Conservation (phyloP, 2,113 vertebrate genomes). For the Mesoclemmys tuberculata region DNA sequence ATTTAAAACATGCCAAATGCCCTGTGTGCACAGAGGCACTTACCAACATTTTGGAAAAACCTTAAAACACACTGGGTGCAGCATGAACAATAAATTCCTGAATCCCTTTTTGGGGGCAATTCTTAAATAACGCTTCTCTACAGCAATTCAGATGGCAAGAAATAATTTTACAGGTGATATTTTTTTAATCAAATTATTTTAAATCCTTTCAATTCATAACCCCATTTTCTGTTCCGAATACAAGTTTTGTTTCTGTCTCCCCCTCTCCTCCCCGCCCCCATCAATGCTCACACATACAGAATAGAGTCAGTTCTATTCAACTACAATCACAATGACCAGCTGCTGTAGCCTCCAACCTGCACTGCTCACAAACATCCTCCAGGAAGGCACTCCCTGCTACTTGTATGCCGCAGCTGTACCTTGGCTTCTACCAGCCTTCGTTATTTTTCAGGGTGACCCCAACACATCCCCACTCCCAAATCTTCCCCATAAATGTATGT, state of each 20-base stretch:
- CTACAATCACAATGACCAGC: background rate
- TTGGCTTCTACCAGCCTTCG: no score
- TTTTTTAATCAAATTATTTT: slow-evolving; percentile 15
- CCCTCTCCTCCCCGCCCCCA: background rate
- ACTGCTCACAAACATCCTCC: no score
- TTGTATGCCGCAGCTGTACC: no score
- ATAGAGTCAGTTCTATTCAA: background rate
- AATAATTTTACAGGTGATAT: background rate
- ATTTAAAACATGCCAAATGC: background rate
- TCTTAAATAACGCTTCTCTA: background rate
- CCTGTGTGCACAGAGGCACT: background rate
- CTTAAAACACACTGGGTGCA: background rate
- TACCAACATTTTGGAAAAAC: background rate
- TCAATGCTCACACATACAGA: no score
- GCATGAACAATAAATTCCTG: background rate
- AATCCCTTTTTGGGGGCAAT: background rate
- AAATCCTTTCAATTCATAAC: slow-evolving; percentile 1
- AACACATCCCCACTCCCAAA: no score
- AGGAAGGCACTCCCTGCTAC: no score
- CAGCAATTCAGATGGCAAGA: background rate
- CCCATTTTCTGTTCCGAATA: slow-evolving; percentile 3
- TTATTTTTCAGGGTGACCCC: no score
- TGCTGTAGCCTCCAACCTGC: no score
- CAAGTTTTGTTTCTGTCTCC: slow-evolving; percentile 12
- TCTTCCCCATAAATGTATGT: no score